Percentiles rank a stretch among this genome's conserved stretches.
Conservation (phyloP, 2,797 vertebrate genomes). For the Gymnothorax reevesii region DNA sequence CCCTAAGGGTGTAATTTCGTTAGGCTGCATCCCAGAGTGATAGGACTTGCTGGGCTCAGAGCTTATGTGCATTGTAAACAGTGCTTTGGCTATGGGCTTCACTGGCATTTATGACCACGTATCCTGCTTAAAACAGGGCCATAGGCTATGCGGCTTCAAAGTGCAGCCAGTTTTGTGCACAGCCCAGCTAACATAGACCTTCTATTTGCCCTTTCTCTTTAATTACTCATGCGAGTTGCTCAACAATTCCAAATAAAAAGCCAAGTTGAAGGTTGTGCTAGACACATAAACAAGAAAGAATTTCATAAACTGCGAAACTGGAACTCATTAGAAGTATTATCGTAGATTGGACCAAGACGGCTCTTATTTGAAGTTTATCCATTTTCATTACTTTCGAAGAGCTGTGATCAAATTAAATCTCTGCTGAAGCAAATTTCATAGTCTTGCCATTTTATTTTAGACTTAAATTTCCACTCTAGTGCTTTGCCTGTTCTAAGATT, state of each 20-base stretch:
- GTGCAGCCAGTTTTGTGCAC: neutral
- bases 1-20: constrained; percentile 45
- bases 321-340: constrained; percentile 10
- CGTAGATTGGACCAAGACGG: neutral
- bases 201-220: neutral
- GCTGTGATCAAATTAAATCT: neutral
- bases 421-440: neutral
- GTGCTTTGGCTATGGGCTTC: neutral
- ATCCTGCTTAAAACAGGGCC: constrained; percentile 14
- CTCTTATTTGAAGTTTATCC: neutral
- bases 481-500: too few relatives aligned
- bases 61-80: neutral
- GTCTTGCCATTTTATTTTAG: too few relatives aligned
- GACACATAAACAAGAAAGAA: neutral
- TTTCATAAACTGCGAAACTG: neutral
- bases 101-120: constrained; percentile 17
- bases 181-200: neutral
- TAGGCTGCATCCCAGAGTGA: constrained; percentile 32
- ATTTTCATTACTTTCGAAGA: constrained; percentile 1
- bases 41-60: neutral
- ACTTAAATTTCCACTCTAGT: neutral
- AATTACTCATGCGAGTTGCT: neutral
- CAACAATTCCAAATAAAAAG: neutral
- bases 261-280: neutral
- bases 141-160: neutral